phyloP scores from a whole-genome alignment of 2,888 invertebrate species.

The Tenthredo mesomela region DNA sequence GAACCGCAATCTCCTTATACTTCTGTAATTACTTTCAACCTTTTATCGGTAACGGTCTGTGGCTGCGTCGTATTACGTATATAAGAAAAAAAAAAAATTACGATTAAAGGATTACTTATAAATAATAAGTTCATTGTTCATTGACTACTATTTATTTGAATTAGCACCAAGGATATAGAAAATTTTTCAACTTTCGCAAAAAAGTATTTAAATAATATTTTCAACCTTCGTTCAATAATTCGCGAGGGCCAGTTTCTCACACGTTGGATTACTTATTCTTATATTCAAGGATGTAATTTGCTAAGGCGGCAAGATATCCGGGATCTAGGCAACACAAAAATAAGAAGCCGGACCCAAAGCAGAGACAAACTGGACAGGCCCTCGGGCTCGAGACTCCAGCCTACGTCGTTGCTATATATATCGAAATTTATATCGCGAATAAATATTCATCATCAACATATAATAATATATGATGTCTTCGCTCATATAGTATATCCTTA shows the following conservation, averaged over 20 bases:
- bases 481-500: not conserved
- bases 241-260: slow-evolving; percentile 2
- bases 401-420: not conserved
- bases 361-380: slow-evolving; percentile 40
- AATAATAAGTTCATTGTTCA: too few species aligned
- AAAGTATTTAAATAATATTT: not conserved
- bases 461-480: not conserved
- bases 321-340: slow-evolving; percentile 44
- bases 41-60: not conserved
- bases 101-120: not conserved
- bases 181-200: not conserved
- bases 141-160: not conserved
- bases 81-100: too few species aligned
- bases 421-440: not conserved
- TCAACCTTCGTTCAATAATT: slow-evolving; percentile 27
- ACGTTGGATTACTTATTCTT: slow-evolving; percentile 7
- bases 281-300: slow-evolving; percentile 52
- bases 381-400: slow-evolving; percentile 14
- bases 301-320: slow-evolving; percentile 35
- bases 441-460: not conserved
- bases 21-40: slow-evolving; percentile 29
- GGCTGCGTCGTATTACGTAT: not conserved
- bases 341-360: slow-evolving; percentile 38
- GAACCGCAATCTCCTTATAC: not conserved
- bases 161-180: too few species aligned